Base-by-base conservation (phyloP, 37 sponge, comb jelly and placozoan genomes). In the Halichondria panicea region DNA sequence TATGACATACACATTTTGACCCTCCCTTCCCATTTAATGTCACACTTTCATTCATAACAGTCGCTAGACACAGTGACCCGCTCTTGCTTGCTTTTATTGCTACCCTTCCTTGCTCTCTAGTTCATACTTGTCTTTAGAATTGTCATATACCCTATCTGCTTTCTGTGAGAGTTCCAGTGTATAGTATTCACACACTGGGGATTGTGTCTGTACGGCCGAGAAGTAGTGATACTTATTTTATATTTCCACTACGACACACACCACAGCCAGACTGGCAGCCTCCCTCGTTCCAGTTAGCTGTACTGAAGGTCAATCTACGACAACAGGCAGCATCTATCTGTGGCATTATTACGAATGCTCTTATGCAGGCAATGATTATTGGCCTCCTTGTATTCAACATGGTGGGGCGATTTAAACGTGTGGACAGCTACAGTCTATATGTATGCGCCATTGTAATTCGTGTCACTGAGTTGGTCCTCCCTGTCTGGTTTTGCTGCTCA, bases 401-500 rank as follows among this genome's bases (percentile, higher is more conserved):
- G 74, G 59, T 79, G 52, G 60, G 80, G 43, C 74, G 75, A 13
- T 74, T 73, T 28, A n/a, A 41, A 8, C 65, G 46, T 1, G 69
- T 86, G 25, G 75, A 80, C 37, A 54, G 52, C 35, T 68, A 86
- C 56, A 79, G 74, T 30, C 68, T 74, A 40, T 79, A 73, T 43
- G 56, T 76, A 24, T 48, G 73, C 28, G 59, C 69, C 25, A 70
- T 88, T 38, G 74, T 82, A 18, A 77, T 88, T 15, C 65, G 71
- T 0, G 68, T 88, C 22, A 78, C 81, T 30, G 88, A 88, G 71
- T 61, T 88, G 61, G 68, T 65, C 66, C 55, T 88, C 43, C 83
- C 88, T 1, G 21, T 88, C 43, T 88, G 88, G 88, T 88, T 88
- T 73, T 88, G 78, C 74, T 88, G 88, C 68, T 72, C 78, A 45